Percentiles rank a stretch among this genome's conserved stretches.
Evolutionary conservation across 2,113 vertebrate species (phyloP).

Genomic region (Danionella cerebrum): DNA sequence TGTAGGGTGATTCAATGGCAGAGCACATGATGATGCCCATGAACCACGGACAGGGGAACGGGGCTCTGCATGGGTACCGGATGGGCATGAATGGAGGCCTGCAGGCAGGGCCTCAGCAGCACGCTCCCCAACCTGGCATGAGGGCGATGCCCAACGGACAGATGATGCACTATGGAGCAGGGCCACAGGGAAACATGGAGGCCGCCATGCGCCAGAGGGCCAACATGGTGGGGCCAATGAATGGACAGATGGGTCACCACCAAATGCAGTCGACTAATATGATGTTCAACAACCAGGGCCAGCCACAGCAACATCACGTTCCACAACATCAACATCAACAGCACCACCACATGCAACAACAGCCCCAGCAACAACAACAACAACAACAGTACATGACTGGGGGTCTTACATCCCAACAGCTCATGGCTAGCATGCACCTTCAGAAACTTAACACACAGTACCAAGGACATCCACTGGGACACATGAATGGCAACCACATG

Average conservation of each 20-base stretch:
- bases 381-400: conserved; percentile 78
- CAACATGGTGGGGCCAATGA: conserved; percentile 72
- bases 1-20: conserved; percentile 70
- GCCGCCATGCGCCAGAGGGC: conserved; percentile 68
- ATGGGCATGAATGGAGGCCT: conserved; percentile 73
- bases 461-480: conserved; percentile 75
- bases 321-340: conserved; percentile 41
- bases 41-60: conserved; percentile 73
- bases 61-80: conserved; percentile 75
- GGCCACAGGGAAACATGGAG: conserved; percentile 70
- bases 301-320: conserved; percentile 41
- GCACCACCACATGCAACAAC: conserved; percentile 58
- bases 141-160: conserved; percentile 63
- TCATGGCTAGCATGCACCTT: conserved; percentile 87
- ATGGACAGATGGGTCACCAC: conserved; percentile 69
- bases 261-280: conserved; percentile 69
- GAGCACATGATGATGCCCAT: conserved; percentile 93
- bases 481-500: conserved; percentile 69
- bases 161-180: conserved; percentile 79
- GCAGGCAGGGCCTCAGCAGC: conserved; percentile 72
- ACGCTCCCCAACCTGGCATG: conserved; percentile 72
- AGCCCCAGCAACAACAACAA: conserved; percentile 48
- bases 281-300: conserved; percentile 64
- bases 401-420: conserved; percentile 76
- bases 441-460: conserved; percentile 89